Conservation (phyloP, 2,797 vertebrate genomes). For the Synanceia verrucosa region DNA sequence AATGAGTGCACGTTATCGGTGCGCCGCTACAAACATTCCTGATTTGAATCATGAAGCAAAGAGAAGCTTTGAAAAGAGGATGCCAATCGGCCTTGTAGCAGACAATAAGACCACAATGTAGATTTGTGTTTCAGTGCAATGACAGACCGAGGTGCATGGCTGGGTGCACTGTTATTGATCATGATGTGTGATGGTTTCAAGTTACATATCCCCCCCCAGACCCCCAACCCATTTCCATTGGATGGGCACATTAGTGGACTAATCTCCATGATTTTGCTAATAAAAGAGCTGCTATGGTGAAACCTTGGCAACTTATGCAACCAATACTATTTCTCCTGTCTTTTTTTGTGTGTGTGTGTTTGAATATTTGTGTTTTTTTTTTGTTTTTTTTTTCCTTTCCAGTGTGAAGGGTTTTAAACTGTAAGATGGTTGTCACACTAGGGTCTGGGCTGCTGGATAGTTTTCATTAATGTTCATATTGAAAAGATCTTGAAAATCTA, state of each 20-base stretch:
- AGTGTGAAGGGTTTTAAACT: background rate
- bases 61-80: conserved; percentile 75
- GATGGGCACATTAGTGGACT: conserved; percentile 79
- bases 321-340: conserved; percentile 12
- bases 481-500: no score
- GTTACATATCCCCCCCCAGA: conserved; percentile 67
- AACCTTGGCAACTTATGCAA: conserved; percentile 74
- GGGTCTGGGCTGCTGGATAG: no score
- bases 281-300: conserved; percentile 81
- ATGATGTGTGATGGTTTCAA: conserved; percentile 70
- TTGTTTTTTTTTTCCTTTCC: no score
- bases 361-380: no score
- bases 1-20: conserved; percentile 43
- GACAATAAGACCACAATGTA: conserved; percentile 53
- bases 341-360: no score
- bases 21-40: conserved; percentile 64
- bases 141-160: conserved; percentile 31
- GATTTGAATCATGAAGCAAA: conserved; percentile 44
- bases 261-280: conserved; percentile 86
- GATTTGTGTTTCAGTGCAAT: conserved; percentile 59
- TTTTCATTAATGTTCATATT: no score
- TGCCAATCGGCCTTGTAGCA: conserved; percentile 73
- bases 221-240: conserved; percentile 73
- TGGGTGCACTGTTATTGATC: conserved; percentile 60
- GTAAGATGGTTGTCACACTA: background rate